Evolutionary conservation across 2,888 invertebrate genomes (phyloP).

Genomic region (Rhamphomyia laevipes): DNA sequence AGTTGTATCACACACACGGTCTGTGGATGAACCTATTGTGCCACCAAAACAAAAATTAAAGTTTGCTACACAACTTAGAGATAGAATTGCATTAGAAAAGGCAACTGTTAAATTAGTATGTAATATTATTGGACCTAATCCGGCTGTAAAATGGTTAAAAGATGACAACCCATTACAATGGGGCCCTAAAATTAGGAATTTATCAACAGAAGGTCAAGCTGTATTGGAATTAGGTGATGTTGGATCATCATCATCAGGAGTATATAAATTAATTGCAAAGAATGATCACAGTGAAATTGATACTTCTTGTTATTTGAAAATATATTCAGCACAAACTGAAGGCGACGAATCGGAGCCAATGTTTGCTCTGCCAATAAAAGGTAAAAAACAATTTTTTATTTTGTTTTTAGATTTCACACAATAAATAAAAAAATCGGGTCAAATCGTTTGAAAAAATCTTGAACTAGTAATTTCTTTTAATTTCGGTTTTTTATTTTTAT

Average conservation of each 20-base stretch:
- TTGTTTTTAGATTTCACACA: neutral
- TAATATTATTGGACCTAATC: slow-evolving; percentile 60
- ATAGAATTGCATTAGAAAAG: slow-evolving; percentile 63
- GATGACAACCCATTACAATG: slow-evolving; percentile 51
- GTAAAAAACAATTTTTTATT: slow-evolving; percentile 34
- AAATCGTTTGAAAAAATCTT: slow-evolving; percentile 24
- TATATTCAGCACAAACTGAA: slow-evolving; percentile 31
- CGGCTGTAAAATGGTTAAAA: slow-evolving; percentile 62
- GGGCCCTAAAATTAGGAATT: slow-evolving; percentile 46
- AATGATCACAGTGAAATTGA: slow-evolving; percentile 61
- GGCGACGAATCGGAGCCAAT: slow-evolving; percentile 36
- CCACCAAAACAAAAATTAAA: slow-evolving; percentile 33
- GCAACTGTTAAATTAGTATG: slow-evolving; percentile 66
- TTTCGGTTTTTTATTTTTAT: slow-evolving; percentile 17
- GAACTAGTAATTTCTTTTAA: slow-evolving; percentile 10
- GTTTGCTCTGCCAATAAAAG: slow-evolving; percentile 47
- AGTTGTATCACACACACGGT: slow-evolving; percentile 20
- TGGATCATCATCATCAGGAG: slow-evolving; percentile 57
- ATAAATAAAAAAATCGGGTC: slow-evolving; percentile 20
- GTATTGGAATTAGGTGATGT: slow-evolving; percentile 61
- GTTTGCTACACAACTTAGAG: slow-evolving; percentile 65
- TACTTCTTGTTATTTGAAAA: slow-evolving; percentile 55
- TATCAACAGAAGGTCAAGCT: slow-evolving; percentile 55
- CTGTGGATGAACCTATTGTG: slow-evolving; percentile 25
- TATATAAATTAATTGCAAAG: slow-evolving; percentile 67